A percentile compares a stretch with the other conserved stretches of the same genome.
These are phyloP conservation scores for Apolygus lucorum DNA, from an alignment of 1,140 invertebrate species.

Conservation along the genomic window DNA sequence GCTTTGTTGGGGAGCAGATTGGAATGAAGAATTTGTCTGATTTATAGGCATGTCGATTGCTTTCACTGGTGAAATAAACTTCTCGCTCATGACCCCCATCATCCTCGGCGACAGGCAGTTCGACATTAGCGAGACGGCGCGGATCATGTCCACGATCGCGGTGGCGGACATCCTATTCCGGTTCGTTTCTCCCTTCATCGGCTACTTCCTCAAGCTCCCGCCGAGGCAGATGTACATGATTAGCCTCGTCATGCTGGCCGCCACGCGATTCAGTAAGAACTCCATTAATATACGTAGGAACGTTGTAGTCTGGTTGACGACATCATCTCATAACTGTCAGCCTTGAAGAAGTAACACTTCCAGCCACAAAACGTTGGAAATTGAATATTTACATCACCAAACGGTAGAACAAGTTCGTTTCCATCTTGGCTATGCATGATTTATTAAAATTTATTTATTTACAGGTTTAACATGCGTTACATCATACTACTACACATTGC, in stretches of 20 bases:
- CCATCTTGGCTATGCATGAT: no score
- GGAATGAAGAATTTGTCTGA: no score
- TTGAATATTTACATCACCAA: no score
- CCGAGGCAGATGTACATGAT: slow-evolving; percentile 57
- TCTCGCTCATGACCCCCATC: slow-evolving; percentile 54
- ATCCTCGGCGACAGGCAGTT: slow-evolving; percentile 54
- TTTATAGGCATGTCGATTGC: slow-evolving; percentile 46
- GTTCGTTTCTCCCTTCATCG: slow-evolving; percentile 50
- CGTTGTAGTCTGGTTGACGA: no score
- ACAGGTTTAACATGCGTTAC: background rate
- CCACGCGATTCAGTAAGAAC: slow-evolving; percentile 51
- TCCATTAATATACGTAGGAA: no score
- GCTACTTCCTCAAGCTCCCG: slow-evolving; percentile 52
- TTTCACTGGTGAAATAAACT: slow-evolving; percentile 58
- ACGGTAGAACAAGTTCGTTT: no score
- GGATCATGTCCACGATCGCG: slow-evolving; percentile 31
- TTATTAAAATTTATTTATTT: no score
- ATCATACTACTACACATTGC: slow-evolving; percentile 30
- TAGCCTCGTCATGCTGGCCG: slow-evolving; percentile 53
- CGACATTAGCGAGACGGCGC: slow-evolving; percentile 40
- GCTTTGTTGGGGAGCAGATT: no score
- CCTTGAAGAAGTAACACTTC: no score
- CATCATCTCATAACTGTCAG: no score
- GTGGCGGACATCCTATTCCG: slow-evolving; percentile 31
- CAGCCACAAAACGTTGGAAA: no score